Evolutionary conservation across 92 coral and sea anemone species (phyloP).

Genomic region (Parazoanthus darwini): DNA sequence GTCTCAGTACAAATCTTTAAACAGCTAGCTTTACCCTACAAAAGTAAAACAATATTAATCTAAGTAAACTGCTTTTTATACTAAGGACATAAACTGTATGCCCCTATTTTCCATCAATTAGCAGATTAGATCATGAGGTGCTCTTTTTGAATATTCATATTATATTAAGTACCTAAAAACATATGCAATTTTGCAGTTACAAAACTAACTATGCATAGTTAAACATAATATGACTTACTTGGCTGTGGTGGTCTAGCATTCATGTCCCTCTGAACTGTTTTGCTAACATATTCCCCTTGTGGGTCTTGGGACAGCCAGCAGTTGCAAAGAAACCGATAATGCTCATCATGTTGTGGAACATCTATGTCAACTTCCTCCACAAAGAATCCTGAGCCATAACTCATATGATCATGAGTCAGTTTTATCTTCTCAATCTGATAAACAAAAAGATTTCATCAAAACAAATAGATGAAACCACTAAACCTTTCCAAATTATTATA

Average conservation of each 20-base stretch:
- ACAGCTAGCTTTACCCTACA: too few relatives aligned
- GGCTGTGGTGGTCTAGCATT: conserved; percentile 53
- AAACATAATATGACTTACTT: too few relatives aligned
- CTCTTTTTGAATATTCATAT: too few relatives aligned
- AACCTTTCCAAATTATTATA: not conserved
- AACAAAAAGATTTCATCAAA: not conserved
- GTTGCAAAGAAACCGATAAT: conserved; percentile 82
- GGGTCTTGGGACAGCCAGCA: conserved; percentile 95
- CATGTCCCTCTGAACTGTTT: conserved; percentile 57
- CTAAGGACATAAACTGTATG: too few relatives aligned
- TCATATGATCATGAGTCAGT: conserved; percentile 96
- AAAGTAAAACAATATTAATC: too few relatives aligned
- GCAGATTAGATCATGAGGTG: too few relatives aligned
- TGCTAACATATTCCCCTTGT: conserved; percentile 56
- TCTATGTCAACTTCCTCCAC: conserved; percentile 89
- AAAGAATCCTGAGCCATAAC: conserved; percentile 92
- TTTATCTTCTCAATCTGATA: conserved; percentile 88
- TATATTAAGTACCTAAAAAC: too few relatives aligned
- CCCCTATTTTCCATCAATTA: too few relatives aligned
- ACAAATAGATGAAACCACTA: not conserved
- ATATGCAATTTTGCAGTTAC: too few relatives aligned
- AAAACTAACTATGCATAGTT: too few relatives aligned
- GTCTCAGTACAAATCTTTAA: too few relatives aligned
- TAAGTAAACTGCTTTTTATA: too few relatives aligned
- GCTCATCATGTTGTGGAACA: conserved; percentile 75